A percentile compares a stretch with the other conserved stretches of the same genome.
Conservation (phyloP, 2,888 invertebrate genomes). For the Volucella zonaria region DNA sequence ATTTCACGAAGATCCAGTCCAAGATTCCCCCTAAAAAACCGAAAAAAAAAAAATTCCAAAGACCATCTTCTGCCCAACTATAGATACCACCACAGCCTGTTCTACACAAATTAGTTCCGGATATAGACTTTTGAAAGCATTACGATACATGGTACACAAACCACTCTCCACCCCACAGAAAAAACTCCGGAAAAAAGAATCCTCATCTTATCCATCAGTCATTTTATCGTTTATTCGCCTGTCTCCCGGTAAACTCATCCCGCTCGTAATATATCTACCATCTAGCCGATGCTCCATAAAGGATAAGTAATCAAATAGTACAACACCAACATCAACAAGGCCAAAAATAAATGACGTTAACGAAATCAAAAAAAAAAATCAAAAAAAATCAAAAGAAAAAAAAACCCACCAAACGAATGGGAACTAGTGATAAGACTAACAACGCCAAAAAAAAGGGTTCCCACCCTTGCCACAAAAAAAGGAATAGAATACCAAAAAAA, state of each 20-base stretch:
- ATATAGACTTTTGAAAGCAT: constrained; percentile 66
- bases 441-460: constrained; percentile 60
- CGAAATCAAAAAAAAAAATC: constrained; percentile 29
- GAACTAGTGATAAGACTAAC: constrained; percentile 71
- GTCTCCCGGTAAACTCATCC: constrained; percentile 47
- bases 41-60: constrained; percentile 48
- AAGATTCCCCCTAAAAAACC: constrained; percentile 58
- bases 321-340: constrained; percentile 69
- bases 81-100: constrained; percentile 52
- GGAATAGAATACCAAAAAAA: neutral
- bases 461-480: constrained; percentile 34
- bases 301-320: constrained; percentile 72
- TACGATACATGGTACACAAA: constrained; percentile 61
- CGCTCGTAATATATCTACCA: constrained; percentile 10
- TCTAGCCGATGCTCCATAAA: constrained; percentile 44
- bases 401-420: constrained; percentile 48
- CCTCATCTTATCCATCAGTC: constrained; percentile 64
- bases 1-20: constrained; percentile 41
- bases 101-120: constrained; percentile 71
- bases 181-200: neutral
- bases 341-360: constrained; percentile 69
- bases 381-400: constrained; percentile 1
- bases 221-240: constrained; percentile 69
- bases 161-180: constrained; percentile 24
- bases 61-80: constrained; percentile 20